Conservation (phyloP, 64 coral and sea anemone species). For the Montipora capricornis region DNA sequence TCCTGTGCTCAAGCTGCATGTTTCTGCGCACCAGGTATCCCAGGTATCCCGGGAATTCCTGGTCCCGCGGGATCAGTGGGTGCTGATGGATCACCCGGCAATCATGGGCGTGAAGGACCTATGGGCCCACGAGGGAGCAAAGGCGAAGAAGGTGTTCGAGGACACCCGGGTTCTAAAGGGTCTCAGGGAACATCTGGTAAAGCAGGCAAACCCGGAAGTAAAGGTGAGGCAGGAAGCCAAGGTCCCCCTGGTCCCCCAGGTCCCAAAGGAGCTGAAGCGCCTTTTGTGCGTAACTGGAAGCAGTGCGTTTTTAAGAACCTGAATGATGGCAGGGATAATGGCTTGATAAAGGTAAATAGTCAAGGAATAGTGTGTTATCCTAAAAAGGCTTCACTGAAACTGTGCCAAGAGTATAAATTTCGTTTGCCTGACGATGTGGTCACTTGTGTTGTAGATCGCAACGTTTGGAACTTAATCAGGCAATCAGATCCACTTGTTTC, state of each 20-base stretch:
- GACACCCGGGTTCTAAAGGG: background rate
- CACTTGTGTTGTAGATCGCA: too few species aligned
- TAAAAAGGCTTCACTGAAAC: too few species aligned
- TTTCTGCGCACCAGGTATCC: background rate
- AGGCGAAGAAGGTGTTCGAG: background rate
- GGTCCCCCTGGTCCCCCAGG: background rate
- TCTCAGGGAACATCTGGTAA: background rate
- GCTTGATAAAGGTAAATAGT: background rate
- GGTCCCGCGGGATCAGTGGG: background rate
- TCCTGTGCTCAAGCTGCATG: background rate
- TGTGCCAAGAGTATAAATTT: too few species aligned
- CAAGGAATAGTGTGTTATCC: too few species aligned
- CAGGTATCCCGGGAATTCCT: background rate
- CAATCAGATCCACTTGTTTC: too few species aligned
- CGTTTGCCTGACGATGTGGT: too few species aligned
- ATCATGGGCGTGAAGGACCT: background rate
- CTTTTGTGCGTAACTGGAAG: background rate
- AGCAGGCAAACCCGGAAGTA: background rate
- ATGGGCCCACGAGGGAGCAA: background rate
- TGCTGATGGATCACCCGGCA: background rate
- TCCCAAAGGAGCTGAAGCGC: background rate
- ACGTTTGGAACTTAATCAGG: too few species aligned
- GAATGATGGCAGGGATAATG: background rate
- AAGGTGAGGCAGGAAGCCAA: background rate
- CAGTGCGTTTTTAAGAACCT: slow-evolving; percentile 2